A percentile compares a stretch with the other conserved stretches of the same genome.
Evolutionary conservation across 2,888 invertebrate species (phyloP).

Genomic region (Caenorhabditis wallacei): DNA sequence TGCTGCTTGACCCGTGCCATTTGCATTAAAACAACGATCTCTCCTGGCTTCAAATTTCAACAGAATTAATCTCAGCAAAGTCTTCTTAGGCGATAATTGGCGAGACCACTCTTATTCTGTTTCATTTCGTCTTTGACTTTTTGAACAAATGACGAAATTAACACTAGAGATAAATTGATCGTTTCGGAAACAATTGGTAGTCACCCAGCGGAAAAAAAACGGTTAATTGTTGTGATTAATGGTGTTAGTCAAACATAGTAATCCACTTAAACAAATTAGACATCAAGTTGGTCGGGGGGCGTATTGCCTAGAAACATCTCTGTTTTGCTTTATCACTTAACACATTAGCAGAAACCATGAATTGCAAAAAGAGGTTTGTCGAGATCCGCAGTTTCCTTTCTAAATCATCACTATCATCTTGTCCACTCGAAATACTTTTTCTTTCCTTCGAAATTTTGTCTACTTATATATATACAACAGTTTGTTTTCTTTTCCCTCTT

Average conservation of each 20-base stretch:
- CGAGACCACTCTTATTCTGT: too few species aligned
- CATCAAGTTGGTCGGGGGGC: constrained; percentile 57
- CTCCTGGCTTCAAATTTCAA: constrained; percentile 49
- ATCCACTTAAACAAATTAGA: constrained; percentile 68
- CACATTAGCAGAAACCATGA: constrained; percentile 64
- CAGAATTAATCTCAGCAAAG: not conserved
- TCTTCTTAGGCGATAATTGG: too few species aligned
- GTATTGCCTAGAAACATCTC: constrained; percentile 57
- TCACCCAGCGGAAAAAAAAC: constrained; percentile 33
- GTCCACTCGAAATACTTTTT: constrained; percentile 15
- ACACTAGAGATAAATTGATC: constrained; percentile 1
- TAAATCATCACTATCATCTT: constrained; percentile 11
- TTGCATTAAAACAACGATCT: constrained; percentile 16
- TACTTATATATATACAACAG: not conserved
- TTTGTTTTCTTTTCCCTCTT: constrained; percentile 17
- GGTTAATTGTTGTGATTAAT: constrained; percentile 59
- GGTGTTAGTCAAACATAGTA: constrained; percentile 60
- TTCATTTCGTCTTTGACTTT: too few species aligned
- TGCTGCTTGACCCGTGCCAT: constrained; percentile 57
- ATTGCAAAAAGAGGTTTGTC: constrained; percentile 43
- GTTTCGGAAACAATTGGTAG: constrained; percentile 22
- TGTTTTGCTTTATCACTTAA: constrained; percentile 59
- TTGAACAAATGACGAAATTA: not conserved
- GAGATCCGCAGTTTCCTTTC: constrained; percentile 32
- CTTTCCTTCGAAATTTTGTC: not conserved